Conservation (phyloP, 1,140 invertebrate species). For the Agrypnia vestita region DNA sequence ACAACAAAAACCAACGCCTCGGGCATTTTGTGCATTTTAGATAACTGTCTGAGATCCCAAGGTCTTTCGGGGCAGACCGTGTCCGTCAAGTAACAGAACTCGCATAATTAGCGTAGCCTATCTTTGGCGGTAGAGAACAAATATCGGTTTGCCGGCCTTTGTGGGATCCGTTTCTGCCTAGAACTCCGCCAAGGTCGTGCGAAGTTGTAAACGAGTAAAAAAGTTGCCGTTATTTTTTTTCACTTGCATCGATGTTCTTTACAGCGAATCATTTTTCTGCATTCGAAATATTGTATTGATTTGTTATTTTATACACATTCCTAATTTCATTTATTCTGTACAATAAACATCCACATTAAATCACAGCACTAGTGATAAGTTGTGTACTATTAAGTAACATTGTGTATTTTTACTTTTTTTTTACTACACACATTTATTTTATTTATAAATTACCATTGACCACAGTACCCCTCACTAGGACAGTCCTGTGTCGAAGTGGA, state of each 20-base stretch:
- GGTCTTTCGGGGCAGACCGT: slow-evolving; percentile 21
- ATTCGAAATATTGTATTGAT: no score
- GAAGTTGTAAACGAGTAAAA: neutral
- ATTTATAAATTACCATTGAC: no score
- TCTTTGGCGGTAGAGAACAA: slow-evolving; percentile 26
- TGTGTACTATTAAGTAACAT: no score
- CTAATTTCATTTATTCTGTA: no score
- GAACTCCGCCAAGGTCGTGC: slow-evolving; percentile 17
- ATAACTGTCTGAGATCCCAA: slow-evolving; percentile 31
- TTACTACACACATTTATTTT: no score
- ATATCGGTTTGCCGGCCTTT: neutral
- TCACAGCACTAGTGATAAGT: no score
- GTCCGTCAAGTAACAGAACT: slow-evolving; percentile 39
- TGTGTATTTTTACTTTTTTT: no score
- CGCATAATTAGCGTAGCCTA: slow-evolving; percentile 35
- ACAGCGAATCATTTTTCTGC: neutral
- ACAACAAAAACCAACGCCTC: slow-evolving; percentile 28
- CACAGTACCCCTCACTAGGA: no score
- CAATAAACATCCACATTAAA: no score
- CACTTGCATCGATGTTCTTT: slow-evolving; percentile 14
- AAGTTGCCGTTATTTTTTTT: slow-evolving; percentile 25
- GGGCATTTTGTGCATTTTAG: slow-evolving; percentile 38
- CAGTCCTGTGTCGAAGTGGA: no score
- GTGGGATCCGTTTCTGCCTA: slow-evolving; percentile 27
- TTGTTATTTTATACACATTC: no score